These are phyloP conservation scores for Excalfactoria chinensis DNA, from an alignment of 2,113 vertebrate species.

Conservation along the genomic window DNA sequence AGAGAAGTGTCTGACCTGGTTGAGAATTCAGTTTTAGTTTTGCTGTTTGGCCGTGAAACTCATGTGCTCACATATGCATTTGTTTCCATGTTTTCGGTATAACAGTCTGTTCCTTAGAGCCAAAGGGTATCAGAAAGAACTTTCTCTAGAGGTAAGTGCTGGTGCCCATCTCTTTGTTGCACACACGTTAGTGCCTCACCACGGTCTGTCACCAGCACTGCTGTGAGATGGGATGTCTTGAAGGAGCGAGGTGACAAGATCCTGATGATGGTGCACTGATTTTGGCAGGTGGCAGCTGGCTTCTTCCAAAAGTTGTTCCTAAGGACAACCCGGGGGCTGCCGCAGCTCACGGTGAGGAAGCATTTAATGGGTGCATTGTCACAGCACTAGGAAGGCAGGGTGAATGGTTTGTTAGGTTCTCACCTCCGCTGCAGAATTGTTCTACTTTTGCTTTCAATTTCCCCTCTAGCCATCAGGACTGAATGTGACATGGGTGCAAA, in stretches of 20 bases:
- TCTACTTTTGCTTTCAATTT: neutral
- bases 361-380: no score
- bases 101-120: neutral
- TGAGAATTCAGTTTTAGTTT: neutral
- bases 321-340: neutral
- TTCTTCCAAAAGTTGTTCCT: neutral
- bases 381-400: neutral
- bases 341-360: no score
- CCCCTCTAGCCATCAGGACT: neutral
- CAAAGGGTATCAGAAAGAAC: no score
- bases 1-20: neutral
- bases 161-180: neutral
- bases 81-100: neutral
- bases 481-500: neutral
- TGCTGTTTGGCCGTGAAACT: neutral
- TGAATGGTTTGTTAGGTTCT: neutral
- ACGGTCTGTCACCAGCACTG: neutral
- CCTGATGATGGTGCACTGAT: neutral
- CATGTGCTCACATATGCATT: rapidly evolving
- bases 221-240: neutral
- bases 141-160: no score
- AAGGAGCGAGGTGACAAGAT: neutral
- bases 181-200: rapidly evolving
- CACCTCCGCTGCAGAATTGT: rapidly evolving
- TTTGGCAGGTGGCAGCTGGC: neutral